Evolutionary conservation across 2,888 invertebrate species (phyloP).

Genomic region (Tubulanus polymorphus): DNA sequence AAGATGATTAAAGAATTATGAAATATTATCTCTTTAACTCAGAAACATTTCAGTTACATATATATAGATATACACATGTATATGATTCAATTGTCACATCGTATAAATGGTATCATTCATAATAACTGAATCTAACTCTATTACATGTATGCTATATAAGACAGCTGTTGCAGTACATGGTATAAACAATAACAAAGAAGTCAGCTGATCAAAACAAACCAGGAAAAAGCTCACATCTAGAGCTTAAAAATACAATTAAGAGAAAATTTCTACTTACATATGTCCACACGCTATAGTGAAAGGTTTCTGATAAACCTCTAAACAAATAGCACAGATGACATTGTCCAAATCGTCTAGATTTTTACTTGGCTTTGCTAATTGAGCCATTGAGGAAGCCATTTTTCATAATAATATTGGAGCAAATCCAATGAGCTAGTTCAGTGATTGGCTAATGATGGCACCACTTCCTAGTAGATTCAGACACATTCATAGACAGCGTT

Average conservation of each 20-base stretch:
- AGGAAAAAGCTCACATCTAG: background rate
- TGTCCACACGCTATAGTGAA: constrained; percentile 31
- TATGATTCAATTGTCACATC: too few relatives aligned
- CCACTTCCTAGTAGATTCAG: too few relatives aligned
- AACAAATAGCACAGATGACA: constrained; percentile 32
- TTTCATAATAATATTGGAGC: too few relatives aligned
- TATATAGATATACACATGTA: too few relatives aligned
- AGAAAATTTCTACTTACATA: constrained; percentile 25
- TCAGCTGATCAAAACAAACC: background rate
- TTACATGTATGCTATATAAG: background rate
- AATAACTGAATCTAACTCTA: background rate
- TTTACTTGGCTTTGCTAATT: too few relatives aligned
- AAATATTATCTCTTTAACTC: too few relatives aligned
- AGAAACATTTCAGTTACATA: too few relatives aligned
- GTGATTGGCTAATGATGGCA: too few relatives aligned
- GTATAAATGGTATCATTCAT: background rate
- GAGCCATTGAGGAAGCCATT: too few relatives aligned
- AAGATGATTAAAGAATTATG: too few relatives aligned
- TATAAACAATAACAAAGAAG: background rate
- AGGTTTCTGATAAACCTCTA: constrained; percentile 30
- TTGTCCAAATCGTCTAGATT: constrained; percentile 3
- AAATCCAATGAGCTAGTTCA: too few relatives aligned
- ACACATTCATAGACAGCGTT: too few relatives aligned
- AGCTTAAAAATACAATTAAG: constrained; percentile 10
- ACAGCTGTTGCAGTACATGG: background rate